Evolutionary conservation across 2,888 invertebrate genomes (phyloP).

Genomic region (Cenopis cana): DNA sequence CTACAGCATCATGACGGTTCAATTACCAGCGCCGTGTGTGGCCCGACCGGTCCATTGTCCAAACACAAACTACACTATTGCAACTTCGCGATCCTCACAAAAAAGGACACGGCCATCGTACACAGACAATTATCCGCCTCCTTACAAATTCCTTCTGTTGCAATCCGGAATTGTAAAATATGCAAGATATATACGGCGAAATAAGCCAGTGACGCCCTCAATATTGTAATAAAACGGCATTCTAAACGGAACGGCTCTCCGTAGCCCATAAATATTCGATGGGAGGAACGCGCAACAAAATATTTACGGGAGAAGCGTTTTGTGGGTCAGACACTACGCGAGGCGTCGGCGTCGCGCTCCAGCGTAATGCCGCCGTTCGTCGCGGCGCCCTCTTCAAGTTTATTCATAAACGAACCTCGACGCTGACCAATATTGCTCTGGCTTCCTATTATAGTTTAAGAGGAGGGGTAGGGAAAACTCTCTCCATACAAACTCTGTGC

Average conservation of each 20-base stretch:
- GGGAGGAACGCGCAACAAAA: constrained; percentile 64
- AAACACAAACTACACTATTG: constrained; percentile 45
- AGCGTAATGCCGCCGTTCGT: constrained; percentile 66
- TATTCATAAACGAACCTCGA: not conserved
- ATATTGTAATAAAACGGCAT: constrained; percentile 74
- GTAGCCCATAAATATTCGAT: constrained; percentile 78
- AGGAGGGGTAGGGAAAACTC: too few relatives aligned
- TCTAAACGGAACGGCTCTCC: constrained; percentile 73
- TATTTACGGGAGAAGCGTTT: constrained; percentile 68
- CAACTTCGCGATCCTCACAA: constrained; percentile 42
- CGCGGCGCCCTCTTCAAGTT: constrained; percentile 53
- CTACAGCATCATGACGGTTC: constrained; percentile 51
- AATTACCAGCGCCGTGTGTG: constrained; percentile 66
- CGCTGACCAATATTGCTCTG: not conserved
- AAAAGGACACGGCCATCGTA: constrained; percentile 27
- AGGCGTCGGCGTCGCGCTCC: constrained; percentile 58
- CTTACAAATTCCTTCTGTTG: constrained; percentile 60
- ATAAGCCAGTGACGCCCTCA: constrained; percentile 66
- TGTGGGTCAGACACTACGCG: constrained; percentile 74
- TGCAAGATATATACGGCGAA: constrained; percentile 71
- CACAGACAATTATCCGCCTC: constrained; percentile 12
- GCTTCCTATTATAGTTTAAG: too few relatives aligned
- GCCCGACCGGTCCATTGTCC: constrained; percentile 52
- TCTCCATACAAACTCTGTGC: too few relatives aligned
- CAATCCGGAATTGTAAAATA: constrained; percentile 63